A percentile compares a stretch with the other conserved stretches of the same genome.
phyloP scores from a whole-genome alignment of 2,888 invertebrate genomes.

The Hesperia comma region DNA sequence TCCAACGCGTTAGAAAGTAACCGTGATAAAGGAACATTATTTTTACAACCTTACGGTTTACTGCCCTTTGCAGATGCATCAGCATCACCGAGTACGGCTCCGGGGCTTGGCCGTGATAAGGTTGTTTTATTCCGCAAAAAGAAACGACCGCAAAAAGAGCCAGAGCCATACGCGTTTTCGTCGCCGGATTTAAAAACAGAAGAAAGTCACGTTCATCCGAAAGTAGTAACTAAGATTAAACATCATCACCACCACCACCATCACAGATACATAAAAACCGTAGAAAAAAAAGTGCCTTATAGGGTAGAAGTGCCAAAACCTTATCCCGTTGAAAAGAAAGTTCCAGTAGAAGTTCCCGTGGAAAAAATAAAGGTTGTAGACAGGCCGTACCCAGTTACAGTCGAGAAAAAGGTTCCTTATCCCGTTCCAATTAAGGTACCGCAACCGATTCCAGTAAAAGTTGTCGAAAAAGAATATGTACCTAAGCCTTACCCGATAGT shows the following conservation, averaged over 20 bases:
- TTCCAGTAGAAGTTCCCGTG: slow-evolving; percentile 60
- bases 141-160: slow-evolving; percentile 57
- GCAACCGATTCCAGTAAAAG: slow-evolving; percentile 78
- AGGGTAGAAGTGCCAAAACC: slow-evolving; percentile 85
- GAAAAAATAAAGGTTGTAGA: slow-evolving; percentile 58
- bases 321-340: slow-evolving; percentile 77
- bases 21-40: slow-evolving; percentile 52
- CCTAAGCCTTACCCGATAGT: slow-evolving; percentile 77
- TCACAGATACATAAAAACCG: slow-evolving; percentile 85
- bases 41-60: slow-evolving; percentile 68
- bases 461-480: slow-evolving; percentile 77
- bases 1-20: slow-evolving; percentile 12
- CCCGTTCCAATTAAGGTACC: slow-evolving; percentile 75
- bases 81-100: slow-evolving; percentile 47
- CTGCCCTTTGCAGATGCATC: slow-evolving; percentile 56
- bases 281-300: slow-evolving; percentile 80
- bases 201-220: slow-evolving; percentile 57
- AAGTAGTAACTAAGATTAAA: slow-evolving; percentile 74
- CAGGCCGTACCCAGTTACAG: slow-evolving; percentile 71
- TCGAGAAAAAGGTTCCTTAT: slow-evolving; percentile 76
- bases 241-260: slow-evolving; percentile 87
- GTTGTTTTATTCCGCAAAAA: slow-evolving; percentile 61
- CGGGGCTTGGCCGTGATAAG: slow-evolving; percentile 57
- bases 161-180: slow-evolving; percentile 30
- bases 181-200: slow-evolving; percentile 59